phyloP scores from a whole-genome alignment of 2,113 vertebrate species.

The Anolis sagrei region DNA sequence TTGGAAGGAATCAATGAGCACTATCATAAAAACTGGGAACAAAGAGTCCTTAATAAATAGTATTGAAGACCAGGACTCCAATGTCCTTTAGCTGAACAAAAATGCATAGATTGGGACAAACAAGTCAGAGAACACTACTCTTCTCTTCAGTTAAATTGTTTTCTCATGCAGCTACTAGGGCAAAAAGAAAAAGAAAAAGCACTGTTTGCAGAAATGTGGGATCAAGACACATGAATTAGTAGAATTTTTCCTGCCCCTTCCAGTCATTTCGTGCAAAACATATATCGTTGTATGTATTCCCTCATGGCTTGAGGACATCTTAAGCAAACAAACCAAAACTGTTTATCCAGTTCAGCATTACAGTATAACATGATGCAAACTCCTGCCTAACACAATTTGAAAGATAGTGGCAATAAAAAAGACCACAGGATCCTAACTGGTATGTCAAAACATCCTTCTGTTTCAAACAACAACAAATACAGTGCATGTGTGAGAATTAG shows the following conservation, averaged over 20 bases:
- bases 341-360: neutral
- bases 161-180: neutral
- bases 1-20: neutral
- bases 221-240: too few relatives aligned
- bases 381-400: neutral
- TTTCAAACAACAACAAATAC: neutral
- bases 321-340: neutral
- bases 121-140: neutral
- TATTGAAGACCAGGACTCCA: neutral
- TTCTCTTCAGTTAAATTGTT: neutral
- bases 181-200: neutral
- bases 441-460: neutral
- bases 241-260: neutral
- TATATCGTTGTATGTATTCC: fast-evolving
- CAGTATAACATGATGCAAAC: neutral
- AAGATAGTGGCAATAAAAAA: neutral
- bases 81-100: neutral
- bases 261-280: neutral
- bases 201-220: neutral
- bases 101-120: neutral
- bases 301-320: fast-evolving
- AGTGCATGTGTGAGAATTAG: neutral
- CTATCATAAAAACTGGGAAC: constrained; percentile 11
- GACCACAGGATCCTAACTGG: neutral
- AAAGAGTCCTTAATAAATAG: constrained; percentile 5